A percentile compares a stretch with the other conserved stretches of the same genome.
phyloP scores from a whole-genome alignment of 2,797 vertebrate species.

The Cetoscarus ocellatus region DNA sequence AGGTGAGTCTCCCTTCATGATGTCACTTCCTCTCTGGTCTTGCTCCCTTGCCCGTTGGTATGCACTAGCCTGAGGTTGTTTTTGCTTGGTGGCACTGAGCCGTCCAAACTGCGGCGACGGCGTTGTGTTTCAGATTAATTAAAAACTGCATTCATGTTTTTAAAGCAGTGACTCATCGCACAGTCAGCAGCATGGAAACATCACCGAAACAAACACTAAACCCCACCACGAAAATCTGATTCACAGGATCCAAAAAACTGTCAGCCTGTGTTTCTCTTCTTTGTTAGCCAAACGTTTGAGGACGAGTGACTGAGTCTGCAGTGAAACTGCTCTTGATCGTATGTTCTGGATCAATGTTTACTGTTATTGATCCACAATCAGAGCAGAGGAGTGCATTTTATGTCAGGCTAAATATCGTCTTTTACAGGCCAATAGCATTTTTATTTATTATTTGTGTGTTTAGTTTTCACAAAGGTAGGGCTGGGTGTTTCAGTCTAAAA shows the following conservation, averaged over 20 bases:
- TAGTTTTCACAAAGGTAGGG: too few species aligned
- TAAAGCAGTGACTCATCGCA: constrained; percentile 8
- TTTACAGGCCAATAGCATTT: too few species aligned
- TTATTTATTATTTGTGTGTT: too few species aligned
- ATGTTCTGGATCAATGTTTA: too few species aligned
- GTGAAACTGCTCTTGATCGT: too few species aligned
- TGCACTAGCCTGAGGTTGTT: constrained; percentile 70
- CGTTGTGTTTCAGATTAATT: too few species aligned
- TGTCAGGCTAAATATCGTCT: too few species aligned
- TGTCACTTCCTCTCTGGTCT: constrained; percentile 71
- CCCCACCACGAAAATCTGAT: constrained; percentile 1
- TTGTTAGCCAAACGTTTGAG: background rate
- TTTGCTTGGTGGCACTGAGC: constrained; percentile 62
- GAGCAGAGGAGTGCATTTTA: too few species aligned
- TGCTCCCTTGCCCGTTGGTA: constrained; percentile 72
- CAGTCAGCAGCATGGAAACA: constrained; percentile 48
- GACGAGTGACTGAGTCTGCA: too few species aligned
- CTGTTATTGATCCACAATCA: too few species aligned
- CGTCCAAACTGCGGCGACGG: constrained; percentile 5
- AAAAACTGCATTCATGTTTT: too few species aligned
- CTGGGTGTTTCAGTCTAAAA: too few species aligned
- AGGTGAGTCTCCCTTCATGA: constrained; percentile 79
- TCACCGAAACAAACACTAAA: constrained; percentile 33
- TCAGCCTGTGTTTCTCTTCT: background rate
- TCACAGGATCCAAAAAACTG: background rate